Evolutionary conservation across 2,113 vertebrate species (phyloP), one percentile per base, ranked within the genome.

Genomic region (Proteles cristata): DNA sequence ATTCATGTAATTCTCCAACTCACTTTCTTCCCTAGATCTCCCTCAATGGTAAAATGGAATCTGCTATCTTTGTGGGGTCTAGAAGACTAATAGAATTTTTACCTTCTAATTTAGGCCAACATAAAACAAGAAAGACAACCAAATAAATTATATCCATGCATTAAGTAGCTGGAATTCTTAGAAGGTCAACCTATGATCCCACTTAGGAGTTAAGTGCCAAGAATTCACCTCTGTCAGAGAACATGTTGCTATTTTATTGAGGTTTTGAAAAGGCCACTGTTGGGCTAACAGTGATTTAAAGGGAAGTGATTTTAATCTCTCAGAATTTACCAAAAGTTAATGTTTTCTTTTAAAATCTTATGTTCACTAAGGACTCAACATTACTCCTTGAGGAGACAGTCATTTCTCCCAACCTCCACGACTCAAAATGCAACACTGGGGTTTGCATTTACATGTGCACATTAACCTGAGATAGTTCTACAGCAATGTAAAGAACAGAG

Each of bases 341-440:
- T 61, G 21, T 48, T 50, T 11, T 66, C 12, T 93, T 93, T 91
- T 61, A 10, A 35, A 88, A 80, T 5, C 8, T 83, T 21, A 80
- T 28, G 73, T 11, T 10, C 16, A 28, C 19, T 31, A 80, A 88
- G 2, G 0, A 88, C 6, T 39, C 43, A 48, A 4, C 2, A 23
- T 73, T 85, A 55, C 17, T 85, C 39, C 55, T 88, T 84, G 12
- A 86, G 65, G 12, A 95, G 43, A 45, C 4, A 77, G 6, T 3
- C 25, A 0, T 31, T 83, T 73, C 23, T 81, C 14, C 25, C 33
- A 83, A 84, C 0, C 23, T 63, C 33, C 7, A 35, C 43, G 35
- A 84, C 48, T 65, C 31, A 96, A 88, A 91, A 73, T 65, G 39
- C 21, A 63, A 66, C 25, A 80, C 25, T 21, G 91, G 16, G 16